A percentile compares a stretch with the other conserved stretches of the same genome.
Evolutionary conservation across 2,888 invertebrate species (phyloP).

Genomic region (Aphodius granarius): DNA sequence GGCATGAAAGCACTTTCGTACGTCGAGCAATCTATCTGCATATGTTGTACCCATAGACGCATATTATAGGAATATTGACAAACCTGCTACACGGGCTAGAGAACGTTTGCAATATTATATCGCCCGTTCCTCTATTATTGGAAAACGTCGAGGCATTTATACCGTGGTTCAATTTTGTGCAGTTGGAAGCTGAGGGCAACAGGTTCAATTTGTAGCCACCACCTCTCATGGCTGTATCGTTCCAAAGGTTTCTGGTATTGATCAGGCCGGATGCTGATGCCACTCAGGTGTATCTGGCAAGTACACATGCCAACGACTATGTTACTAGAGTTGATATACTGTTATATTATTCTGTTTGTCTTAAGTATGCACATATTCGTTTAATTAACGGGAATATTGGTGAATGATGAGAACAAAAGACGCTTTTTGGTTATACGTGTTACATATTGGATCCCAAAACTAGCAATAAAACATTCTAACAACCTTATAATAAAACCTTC

Average conservation of each 20-base stretch:
- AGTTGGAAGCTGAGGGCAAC: neutral
- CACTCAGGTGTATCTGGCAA: neutral
- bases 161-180: neutral
- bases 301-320: neutral
- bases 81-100: neutral
- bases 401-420: too few relatives aligned
- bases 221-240: neutral
- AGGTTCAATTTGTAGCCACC: neutral
- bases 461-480: too few relatives aligned
- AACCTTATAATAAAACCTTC: too few relatives aligned
- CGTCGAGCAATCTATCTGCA: too few relatives aligned
- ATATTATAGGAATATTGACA: neutral
- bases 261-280: neutral
- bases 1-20: too few relatives aligned
- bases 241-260: neutral
- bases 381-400: too few relatives aligned
- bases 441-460: too few relatives aligned
- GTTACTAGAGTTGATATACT: neutral
- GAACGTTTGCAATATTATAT: neutral
- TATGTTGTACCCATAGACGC: neutral
- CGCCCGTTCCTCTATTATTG: neutral
- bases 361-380: too few relatives aligned
- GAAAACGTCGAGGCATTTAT: neutral
- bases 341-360: neutral
- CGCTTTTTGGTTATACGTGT: too few relatives aligned